These are phyloP conservation scores for Synanthedon vespiformis DNA, from an alignment of 2,888 invertebrate species.

Conservation along the genomic window DNA sequence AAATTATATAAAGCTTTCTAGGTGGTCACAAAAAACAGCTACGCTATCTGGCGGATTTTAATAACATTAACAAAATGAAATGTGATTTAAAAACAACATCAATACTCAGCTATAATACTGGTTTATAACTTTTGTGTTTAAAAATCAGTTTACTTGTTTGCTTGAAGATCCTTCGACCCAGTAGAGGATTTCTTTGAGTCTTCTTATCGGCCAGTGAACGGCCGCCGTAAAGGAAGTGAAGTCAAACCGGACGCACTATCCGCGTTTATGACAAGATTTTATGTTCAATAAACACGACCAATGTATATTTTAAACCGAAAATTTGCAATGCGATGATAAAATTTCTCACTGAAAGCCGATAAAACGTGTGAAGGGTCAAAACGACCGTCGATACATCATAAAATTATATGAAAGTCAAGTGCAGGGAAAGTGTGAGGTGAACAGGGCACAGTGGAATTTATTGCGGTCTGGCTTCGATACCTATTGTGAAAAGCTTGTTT, in stretches of 20 bases:
- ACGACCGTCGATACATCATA: constrained; percentile 63
- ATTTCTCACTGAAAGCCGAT: constrained; percentile 38
- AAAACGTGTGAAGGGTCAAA: constrained; percentile 66
- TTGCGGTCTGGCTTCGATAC: constrained; percentile 64
- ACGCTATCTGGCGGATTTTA: too few species aligned
- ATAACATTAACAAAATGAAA: too few species aligned
- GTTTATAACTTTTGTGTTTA: too few species aligned
- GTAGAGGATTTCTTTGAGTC: constrained; percentile 9
- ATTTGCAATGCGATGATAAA: constrained; percentile 29
- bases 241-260: constrained; percentile 24
- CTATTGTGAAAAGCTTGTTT: constrained; percentile 54
- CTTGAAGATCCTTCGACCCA: background rate
- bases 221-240: constrained; percentile 4
- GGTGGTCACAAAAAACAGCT: too few species aligned
- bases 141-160: too few species aligned
- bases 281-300: constrained; percentile 30
- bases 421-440: constrained; percentile 62
- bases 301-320: constrained; percentile 42
- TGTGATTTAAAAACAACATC: too few species aligned
- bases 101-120: too few species aligned
- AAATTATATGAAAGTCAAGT: constrained; percentile 70
- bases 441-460: constrained; percentile 52
- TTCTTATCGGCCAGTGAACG: constrained; percentile 10
- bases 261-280: constrained; percentile 27
- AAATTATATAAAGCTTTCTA: too few species aligned